Base-by-base conservation (phyloP, 2,888 invertebrate genomes). In the Atethmia centrago region DNA sequence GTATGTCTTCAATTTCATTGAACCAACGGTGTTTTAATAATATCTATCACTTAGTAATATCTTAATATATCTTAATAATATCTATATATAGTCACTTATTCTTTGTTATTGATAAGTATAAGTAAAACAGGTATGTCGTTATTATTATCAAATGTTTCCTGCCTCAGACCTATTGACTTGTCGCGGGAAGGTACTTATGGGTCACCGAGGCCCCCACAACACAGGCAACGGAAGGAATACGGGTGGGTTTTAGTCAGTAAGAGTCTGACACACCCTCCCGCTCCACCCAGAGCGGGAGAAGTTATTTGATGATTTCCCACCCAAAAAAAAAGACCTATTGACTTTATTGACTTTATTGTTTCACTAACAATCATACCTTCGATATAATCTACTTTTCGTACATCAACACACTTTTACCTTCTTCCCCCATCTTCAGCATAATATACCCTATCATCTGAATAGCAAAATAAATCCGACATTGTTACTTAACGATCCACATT, bases 371-470 rank as follows among this genome's bases (percentile, higher is more conserved):
- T 25, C 2, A 25, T 53, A 53, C 12, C 25, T 25, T 25, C 14
- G 14, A 5, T 25, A 53, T 53, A 25, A 53, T 25, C 2, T 4
- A 53, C 14, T 25, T 53, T 53, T 14, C 1, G 7, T 2, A 25
- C 53, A 19, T 67, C 36, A 25, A 31, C 63, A 31, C 63, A 28
- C 5, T 51, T n/a, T 40, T 25, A 45, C 3, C 31, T 25, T 28
- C 21, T 0, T 58, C 21, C 31, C n/a, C 65, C 62, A 64, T 65
- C 59, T 77, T 63, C 66, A 62, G 12, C 71, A 63, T 61, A 86
- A 90, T 88, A 83, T 80, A 85, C 85, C 82, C 79, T 84, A 90
- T 88, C 84, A 89, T 85, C 82, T 82, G 71, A 82, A 90, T 89
- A 79, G 85, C 85, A 82, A 87, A 87, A 85, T 80, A 82, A 85